Conservation (phyloP, 2,113 vertebrate species). For the Picathartes gymnocephalus region DNA sequence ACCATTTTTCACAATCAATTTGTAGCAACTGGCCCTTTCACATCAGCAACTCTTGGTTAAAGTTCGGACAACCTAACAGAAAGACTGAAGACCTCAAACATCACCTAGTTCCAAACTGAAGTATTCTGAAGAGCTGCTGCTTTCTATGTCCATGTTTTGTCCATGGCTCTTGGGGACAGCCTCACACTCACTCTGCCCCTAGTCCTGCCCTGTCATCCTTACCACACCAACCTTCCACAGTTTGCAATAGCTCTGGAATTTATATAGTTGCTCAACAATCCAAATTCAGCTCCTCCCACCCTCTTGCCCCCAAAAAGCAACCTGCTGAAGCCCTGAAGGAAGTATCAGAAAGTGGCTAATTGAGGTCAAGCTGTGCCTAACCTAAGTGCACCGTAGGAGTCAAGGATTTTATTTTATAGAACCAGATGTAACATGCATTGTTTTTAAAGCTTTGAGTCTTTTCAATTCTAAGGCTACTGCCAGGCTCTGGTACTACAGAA, state of each 20-base stretch:
- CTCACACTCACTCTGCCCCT: not conserved
- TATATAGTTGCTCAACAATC: not conserved
- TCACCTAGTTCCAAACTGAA: not conserved
- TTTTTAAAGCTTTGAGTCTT: not conserved
- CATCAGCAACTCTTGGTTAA: not conserved
- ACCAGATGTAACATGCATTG: not conserved
- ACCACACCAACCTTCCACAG: not conserved
- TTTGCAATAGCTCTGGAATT: not conserved
- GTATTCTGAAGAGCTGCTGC: not conserved
- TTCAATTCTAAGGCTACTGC: not conserved
- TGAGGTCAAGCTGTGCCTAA: not conserved
- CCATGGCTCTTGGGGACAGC: not conserved
- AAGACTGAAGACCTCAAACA: not conserved
- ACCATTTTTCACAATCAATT: not conserved
- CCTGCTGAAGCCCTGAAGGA: not conserved
- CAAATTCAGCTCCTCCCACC: not conserved
- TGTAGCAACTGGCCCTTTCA: not conserved
- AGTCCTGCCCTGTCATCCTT: not conserved
- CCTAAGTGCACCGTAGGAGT: not conserved
- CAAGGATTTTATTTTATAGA: not conserved
- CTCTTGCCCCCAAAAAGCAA: not conserved
- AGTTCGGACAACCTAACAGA: not conserved
- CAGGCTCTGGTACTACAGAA: not conserved
- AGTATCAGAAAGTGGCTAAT: not conserved
- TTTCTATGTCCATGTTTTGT: not conserved